Evolutionary conservation across 2,797 vertebrate species (phyloP), one percentile per base, ranked within the genome.

Genomic region (Micrastur ruficollis): DNA sequence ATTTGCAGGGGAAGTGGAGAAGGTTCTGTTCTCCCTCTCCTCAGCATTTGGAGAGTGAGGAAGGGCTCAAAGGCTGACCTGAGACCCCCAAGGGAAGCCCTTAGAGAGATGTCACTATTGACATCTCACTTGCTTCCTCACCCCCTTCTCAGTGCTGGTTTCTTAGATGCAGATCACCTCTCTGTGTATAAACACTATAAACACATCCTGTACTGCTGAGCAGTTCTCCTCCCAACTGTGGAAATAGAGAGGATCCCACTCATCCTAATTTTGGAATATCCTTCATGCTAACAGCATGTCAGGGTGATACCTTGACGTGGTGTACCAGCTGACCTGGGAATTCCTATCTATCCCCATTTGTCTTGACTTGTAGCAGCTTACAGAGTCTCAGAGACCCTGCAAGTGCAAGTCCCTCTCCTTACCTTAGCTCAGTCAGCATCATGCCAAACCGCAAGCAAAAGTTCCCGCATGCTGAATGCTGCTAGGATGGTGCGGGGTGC

Each of bases 381-480:
- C 16, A 17, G 52, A 91, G 56, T 87, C 31, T 5, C 16, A 53
- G 68, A 76, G 36, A 56, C 22, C 13, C 29, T 63, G 61, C 44
- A 44, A 26, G 44, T 67, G 55, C 67, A 47, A 67, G 31, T 63
- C 46, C 12, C 49, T 70, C 21, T 90, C 36, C 55, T 16, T 50
- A 15, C 25, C 21, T 89, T 67, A 59, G 50, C 61, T 78, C 55
- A 74, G 50, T 52, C 73, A 82, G 65, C 44, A 47, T 49, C 56
- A 65, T 68, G 61, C 49, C 46, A 52, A 81, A 65, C n/a, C 0
- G 0, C 86, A 84, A 6, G 0, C 86, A 84, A 6, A 40, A 31
- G 44, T 67, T 80, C 61, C 59, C 59, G 2, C 1, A 0, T 53
- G 53, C 29, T 13, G 29, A 52, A 32, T 0, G 0, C 61, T 79